A percentile compares a stretch with the other conserved stretches of the same genome.
These are phyloP conservation scores for Epicampocera succincta DNA, from an alignment of 2,888 invertebrate genomes.

Conservation along the genomic window DNA sequence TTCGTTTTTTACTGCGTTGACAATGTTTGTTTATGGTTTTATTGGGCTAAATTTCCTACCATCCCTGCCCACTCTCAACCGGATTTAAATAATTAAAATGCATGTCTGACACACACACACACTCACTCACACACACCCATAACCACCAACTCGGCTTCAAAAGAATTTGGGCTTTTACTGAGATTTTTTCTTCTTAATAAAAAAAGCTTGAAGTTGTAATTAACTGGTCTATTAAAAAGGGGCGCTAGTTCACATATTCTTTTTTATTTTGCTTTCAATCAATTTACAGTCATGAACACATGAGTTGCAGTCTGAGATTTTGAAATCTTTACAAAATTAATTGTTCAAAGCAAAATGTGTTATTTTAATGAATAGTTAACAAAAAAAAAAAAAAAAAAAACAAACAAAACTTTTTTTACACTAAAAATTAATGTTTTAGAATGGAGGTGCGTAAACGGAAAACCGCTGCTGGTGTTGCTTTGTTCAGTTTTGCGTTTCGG, in stretches of 20 bases:
- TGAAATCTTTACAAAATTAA: conserved; percentile 53
- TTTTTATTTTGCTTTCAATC: conserved; percentile 2
- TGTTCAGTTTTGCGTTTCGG: neutral
- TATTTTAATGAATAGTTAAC: conserved; percentile 54
- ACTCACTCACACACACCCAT: neutral
- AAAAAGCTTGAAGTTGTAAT: conserved; percentile 54
- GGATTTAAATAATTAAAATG: conserved; percentile 58
- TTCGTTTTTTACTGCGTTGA: too few species aligned
- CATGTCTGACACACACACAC: conserved; percentile 25
- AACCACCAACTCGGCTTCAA: neutral
- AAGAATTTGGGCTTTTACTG: conserved; percentile 51
- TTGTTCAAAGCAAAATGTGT: conserved; percentile 54
- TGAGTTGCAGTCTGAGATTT: conserved; percentile 42
- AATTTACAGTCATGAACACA: conserved; percentile 11
- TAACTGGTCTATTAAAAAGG: conserved; percentile 60
- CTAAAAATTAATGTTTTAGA: conserved; percentile 11
- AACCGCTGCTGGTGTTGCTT: conserved; percentile 14
- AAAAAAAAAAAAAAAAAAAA: neutral
- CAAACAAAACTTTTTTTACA: neutral
- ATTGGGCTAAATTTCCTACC: conserved; percentile 43
- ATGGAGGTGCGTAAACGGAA: conserved; percentile 39
- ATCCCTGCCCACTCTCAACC: conserved; percentile 31
- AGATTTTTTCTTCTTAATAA: conserved; percentile 40
- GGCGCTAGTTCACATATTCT: conserved; percentile 34
- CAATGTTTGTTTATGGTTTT: too few species aligned